Percentiles rank a stretch among this genome's conserved stretches.
Conservation (phyloP, 2,888 invertebrate species). For the Oscheius sp. region DNA sequence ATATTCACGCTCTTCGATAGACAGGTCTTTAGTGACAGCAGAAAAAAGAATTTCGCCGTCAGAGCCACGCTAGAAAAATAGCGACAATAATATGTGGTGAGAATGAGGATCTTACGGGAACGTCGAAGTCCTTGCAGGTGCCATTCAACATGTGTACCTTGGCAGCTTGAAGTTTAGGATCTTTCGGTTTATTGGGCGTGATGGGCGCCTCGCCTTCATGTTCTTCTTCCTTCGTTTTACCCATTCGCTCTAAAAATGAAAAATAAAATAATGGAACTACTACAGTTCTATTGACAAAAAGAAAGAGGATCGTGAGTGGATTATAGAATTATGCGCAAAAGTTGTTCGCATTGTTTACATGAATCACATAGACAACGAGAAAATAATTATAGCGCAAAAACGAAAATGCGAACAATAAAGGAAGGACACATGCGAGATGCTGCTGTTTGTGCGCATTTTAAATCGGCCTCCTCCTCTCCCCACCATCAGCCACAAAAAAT, state of each 20-base stretch:
- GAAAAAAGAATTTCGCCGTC: slow-evolving; percentile 61
- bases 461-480: slow-evolving; percentile 9
- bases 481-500: too few species aligned
- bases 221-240: slow-evolving; percentile 25
- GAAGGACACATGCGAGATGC: neutral
- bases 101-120: slow-evolving; percentile 62
- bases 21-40: slow-evolving; percentile 52
- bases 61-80: slow-evolving; percentile 54
- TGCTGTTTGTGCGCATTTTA: neutral
- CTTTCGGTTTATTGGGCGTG: slow-evolving; percentile 25
- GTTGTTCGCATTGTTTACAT: too few species aligned
- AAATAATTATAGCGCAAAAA: neutral
- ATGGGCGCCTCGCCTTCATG: slow-evolving; percentile 5
- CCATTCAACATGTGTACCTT: slow-evolving; percentile 58
- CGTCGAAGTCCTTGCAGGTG: slow-evolving; percentile 54
- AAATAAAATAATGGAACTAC: neutral
- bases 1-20: slow-evolving; percentile 65
- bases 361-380: neutral
- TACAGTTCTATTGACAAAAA: neutral
- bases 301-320: neutral
- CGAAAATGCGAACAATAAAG: neutral
- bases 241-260: slow-evolving; percentile 29
- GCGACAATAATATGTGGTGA: neutral
- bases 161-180: slow-evolving; percentile 55
- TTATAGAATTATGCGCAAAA: neutral